Evolutionary conservation across 2,797 vertebrate genomes (phyloP).

Genomic region (Mormyrus hasselquistii): DNA sequence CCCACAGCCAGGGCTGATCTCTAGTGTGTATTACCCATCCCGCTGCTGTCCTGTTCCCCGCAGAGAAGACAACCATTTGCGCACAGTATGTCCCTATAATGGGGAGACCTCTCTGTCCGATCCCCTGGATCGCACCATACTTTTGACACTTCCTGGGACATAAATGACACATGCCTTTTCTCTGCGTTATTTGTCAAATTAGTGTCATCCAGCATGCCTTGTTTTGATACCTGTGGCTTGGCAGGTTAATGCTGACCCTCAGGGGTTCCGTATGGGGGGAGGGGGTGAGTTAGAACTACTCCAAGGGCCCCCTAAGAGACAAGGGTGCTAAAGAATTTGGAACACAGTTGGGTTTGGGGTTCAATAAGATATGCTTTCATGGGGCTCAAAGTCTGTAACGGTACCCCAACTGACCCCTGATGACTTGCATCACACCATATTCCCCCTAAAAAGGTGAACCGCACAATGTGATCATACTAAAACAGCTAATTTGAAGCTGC

Average conservation of each 20-base stretch:
- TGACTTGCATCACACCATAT: not conserved
- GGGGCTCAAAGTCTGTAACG: not conserved
- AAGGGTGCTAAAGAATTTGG: not conserved
- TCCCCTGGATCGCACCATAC: not conserved
- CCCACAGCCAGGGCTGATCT: not conserved
- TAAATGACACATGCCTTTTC: not conserved
- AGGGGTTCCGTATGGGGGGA: not conserved
- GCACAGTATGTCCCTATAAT: not conserved
- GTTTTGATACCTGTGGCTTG: not conserved
- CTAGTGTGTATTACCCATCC: not conserved
- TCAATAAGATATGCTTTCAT: not conserved
- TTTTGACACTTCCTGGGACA: not conserved
- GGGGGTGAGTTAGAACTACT: not conserved
- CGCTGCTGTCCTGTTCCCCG: not conserved
- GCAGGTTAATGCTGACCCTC: not conserved
- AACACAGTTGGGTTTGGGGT: not conserved
- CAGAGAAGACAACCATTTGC: not conserved
- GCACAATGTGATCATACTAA: conserved; percentile 65
- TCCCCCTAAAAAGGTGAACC: conserved; percentile 42
- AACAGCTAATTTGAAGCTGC: conserved; percentile 66
- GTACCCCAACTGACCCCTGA: not conserved
- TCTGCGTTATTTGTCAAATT: not conserved
- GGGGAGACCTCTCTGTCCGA: not conserved
- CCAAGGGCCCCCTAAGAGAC: not conserved
- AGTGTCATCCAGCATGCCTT: not conserved